Evolutionary conservation across 2,113 vertebrate species (phyloP).

Genomic region (Eolophus roseicapilla): DNA sequence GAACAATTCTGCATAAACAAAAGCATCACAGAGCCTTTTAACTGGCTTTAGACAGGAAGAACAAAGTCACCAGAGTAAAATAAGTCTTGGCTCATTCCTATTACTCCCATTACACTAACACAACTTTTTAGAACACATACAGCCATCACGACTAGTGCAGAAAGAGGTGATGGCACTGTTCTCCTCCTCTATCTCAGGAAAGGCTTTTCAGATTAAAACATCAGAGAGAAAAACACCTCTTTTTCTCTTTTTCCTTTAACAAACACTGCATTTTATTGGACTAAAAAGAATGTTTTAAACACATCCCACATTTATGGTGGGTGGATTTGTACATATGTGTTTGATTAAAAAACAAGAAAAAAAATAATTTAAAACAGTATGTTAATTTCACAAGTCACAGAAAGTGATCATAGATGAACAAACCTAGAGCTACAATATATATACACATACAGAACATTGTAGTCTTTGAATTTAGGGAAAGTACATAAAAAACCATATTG

Average conservation of each 20-base stretch:
- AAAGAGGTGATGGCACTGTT: not conserved
- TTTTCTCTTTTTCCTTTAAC: not conserved
- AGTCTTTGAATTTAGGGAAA: not conserved
- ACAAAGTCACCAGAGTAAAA: not conserved
- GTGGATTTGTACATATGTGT: not conserved
- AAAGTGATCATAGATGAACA: not conserved
- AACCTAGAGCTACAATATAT: not conserved
- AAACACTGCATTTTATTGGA: not conserved
- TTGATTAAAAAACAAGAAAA: not conserved
- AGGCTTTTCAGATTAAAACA: not conserved
- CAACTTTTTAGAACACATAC: not conserved
- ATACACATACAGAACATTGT: accelerated
- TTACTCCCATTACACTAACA: not conserved
- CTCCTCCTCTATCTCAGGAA: not conserved
- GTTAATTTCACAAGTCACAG: not conserved
- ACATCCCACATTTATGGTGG: not conserved
- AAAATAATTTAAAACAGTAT: not conserved
- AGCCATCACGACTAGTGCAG: not conserved
- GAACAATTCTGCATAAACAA: not conserved
- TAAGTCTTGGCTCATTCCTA: not conserved
- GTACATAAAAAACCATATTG: accelerated
- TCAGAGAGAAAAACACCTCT: not conserved
- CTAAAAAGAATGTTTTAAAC: not conserved
- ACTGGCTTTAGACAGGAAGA: not conserved
- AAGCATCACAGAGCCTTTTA: not conserved